phyloP scores from a whole-genome alignment of 2,797 vertebrate species.

The Prionace glauca region DNA sequence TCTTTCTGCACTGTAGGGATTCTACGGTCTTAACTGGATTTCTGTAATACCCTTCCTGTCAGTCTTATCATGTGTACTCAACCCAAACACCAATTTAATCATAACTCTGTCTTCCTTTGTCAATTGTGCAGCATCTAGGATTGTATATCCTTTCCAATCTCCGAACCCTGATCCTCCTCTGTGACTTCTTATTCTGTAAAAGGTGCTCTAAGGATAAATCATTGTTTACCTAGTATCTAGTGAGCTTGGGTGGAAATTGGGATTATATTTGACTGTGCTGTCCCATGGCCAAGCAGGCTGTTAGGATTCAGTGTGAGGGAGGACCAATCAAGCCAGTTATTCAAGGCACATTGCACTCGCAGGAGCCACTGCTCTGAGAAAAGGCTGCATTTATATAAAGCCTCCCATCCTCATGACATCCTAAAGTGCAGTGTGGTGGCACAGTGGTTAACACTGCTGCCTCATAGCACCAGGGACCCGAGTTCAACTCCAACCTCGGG shows the following conservation, averaged over 20 bases:
- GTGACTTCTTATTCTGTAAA: background rate
- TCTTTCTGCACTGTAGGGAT: too few species aligned
- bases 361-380: background rate
- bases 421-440: background rate
- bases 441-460: too few species aligned
- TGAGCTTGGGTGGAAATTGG: background rate
- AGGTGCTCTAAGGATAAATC: background rate
- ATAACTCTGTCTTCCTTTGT: background rate
- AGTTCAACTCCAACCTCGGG: too few species aligned
- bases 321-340: background rate
- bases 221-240: background rate
- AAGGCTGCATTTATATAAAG: background rate
- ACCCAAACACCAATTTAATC: background rate
- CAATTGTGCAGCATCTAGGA: background rate
- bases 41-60: background rate
- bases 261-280: background rate
- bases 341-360: background rate
- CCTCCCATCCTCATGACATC: background rate
- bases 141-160: background rate
- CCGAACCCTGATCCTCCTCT: background rate
- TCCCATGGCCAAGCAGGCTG: background rate
- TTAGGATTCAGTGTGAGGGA: background rate
- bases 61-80: background rate
- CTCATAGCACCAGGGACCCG: too few species aligned
- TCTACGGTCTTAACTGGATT: background rate